These are phyloP conservation scores for Pyrrhosoma nymphula DNA, from an alignment of 2,888 invertebrate species.

Conservation along the genomic window DNA sequence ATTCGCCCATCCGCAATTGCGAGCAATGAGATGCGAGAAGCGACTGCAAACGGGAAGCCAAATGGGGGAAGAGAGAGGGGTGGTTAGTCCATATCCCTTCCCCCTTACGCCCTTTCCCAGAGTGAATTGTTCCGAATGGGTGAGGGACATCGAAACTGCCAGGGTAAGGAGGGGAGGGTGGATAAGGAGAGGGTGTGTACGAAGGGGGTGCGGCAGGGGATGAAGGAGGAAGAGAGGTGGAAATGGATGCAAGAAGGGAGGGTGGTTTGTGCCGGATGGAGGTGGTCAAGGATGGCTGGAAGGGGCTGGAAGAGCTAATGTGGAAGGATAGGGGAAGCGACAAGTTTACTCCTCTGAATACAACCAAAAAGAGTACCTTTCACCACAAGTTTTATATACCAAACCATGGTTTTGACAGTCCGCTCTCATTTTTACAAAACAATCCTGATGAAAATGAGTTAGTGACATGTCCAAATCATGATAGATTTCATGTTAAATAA, in stretches of 20 bases:
- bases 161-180: background rate
- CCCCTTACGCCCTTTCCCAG: background rate
- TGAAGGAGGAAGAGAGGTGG: background rate
- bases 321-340: background rate
- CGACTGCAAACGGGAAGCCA: constrained; percentile 27
- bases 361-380: too few species aligned
- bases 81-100: background rate
- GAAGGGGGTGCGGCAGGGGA: background rate
- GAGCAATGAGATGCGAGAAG: constrained; percentile 58
- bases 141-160: constrained; percentile 45
- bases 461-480: too few species aligned
- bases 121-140: constrained; percentile 61
- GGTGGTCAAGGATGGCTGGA: background rate
- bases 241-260: too few species aligned
- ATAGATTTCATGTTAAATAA: too few species aligned
- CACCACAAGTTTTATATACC: too few species aligned
- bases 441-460: too few species aligned
- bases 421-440: too few species aligned
- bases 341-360: too few species aligned
- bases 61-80: too few species aligned
- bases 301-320: background rate
- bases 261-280: too few species aligned
- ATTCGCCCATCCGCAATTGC: background rate
- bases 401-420: too few species aligned
- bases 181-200: background rate